Conservation (phyloP, 2,797 vertebrate species). For the Onychomys leucogaster region DNA sequence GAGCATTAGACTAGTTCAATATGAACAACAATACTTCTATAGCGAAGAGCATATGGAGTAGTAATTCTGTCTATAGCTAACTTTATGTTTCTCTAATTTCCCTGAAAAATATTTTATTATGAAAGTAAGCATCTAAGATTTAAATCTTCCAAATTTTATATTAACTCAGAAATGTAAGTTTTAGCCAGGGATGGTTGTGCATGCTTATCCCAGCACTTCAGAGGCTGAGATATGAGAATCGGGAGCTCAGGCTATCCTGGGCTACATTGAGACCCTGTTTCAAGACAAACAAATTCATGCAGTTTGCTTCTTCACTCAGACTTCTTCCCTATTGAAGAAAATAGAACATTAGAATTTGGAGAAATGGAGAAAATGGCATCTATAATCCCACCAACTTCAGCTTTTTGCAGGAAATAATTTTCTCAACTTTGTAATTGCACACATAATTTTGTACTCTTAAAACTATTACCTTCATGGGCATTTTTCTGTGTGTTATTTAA, state of each 20-base stretch:
- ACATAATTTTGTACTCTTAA: constrained; percentile 49
- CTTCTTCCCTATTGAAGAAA: constrained; percentile 27
- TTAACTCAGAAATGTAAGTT: not conserved
- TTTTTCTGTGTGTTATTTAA: constrained; percentile 15
- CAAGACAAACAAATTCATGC: not conserved
- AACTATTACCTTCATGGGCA: constrained; percentile 10
- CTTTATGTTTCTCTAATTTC: constrained; percentile 38
- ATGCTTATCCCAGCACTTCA: not conserved
- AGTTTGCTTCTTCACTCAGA: constrained; percentile 34
- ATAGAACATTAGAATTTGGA: constrained; percentile 40
- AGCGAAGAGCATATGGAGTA: not conserved
- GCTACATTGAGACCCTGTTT: not conserved
- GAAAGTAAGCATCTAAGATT: constrained; percentile 37
- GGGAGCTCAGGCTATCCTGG: not conserved
- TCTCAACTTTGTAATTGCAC: not conserved
- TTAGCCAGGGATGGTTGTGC: not conserved
- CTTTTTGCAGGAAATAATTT: not conserved
- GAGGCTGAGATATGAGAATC: not conserved
- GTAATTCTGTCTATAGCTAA: constrained; percentile 8
- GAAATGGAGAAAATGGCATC: constrained; percentile 25
- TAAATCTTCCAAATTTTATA: constrained; percentile 27
- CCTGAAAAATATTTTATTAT: constrained; percentile 39
- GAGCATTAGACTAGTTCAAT: not conserved
- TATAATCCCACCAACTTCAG: not conserved
- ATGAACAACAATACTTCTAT: not conserved